phyloP scores from a whole-genome alignment of 2,888 invertebrate species.

The Cryptocephalus moraei region DNA sequence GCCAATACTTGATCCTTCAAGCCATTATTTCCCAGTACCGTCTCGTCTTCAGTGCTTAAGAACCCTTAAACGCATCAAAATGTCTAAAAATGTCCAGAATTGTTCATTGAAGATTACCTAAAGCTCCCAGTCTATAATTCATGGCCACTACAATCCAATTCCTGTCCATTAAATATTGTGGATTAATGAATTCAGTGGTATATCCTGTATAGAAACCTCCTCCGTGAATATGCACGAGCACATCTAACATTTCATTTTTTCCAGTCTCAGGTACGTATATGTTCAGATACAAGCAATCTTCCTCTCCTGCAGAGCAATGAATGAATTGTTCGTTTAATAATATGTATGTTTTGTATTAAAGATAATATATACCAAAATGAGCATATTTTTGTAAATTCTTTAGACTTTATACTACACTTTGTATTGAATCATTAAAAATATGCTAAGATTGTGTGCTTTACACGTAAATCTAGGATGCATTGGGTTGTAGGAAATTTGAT shows the following conservation, averaged over 20 bases:
- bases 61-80: constrained; percentile 23
- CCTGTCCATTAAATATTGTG: constrained; percentile 47
- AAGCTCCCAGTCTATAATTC: constrained; percentile 29
- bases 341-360: neutral
- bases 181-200: constrained; percentile 41
- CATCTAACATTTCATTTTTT: constrained; percentile 37
- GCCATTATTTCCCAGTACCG: constrained; percentile 31
- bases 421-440: too few relatives aligned
- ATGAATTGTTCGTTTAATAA: neutral
- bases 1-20: constrained; percentile 33
- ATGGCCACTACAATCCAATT: constrained; percentile 34
- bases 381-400: too few relatives aligned
- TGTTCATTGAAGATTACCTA: constrained; percentile 17
- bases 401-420: too few relatives aligned
- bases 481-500: too few relatives aligned
- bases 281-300: constrained; percentile 53
- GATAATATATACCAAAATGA: too few relatives aligned
- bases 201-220: constrained; percentile 54
- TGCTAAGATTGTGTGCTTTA: too few relatives aligned
- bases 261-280: constrained; percentile 42
- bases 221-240: constrained; percentile 52
- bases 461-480: too few relatives aligned
- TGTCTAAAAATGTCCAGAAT: neutral
- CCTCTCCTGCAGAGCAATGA: constrained; percentile 38
- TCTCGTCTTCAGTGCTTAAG: constrained; percentile 29